Evolutionary conservation across 2,113 vertebrate species (phyloP), one percentile per base, ranked within the genome.

Genomic region (Myanophis thanlyinensis): DNA sequence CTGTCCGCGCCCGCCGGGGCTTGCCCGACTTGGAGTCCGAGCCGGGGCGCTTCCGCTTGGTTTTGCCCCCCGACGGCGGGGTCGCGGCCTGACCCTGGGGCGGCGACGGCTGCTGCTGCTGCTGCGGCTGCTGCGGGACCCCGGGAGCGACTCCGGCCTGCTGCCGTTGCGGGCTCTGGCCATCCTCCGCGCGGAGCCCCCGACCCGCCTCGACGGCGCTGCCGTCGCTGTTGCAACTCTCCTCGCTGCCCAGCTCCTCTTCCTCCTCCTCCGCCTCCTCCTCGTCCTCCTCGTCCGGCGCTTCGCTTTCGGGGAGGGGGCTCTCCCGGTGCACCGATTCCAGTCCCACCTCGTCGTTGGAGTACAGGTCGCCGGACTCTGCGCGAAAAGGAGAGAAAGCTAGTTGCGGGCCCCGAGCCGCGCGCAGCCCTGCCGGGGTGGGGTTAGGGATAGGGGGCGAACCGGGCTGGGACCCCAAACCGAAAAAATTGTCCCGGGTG

Each of bases 1-100:
- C 99, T 89, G 99, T 99, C 97, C 99, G 98, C 73, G 99, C 98
- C 62, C 98, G 97, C 47, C 98, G 97, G 73, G 98, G 99, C 96
- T 99, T 99, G 4, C 99, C 99, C 0, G 99, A 99, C 97, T 99
- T 99, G 85, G 99, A 98, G 96, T 99, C 99, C 0, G 99, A 98
- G 92, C 99, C 98, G 0, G 98, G 98, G 89, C 99, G 98, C 97
- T 99, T 99, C 94, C 99, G 97, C 96, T 99, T 99, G 91, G 98
- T 98, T 89, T 99, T 99, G 67, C 97, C 94, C 2, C 97, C 94
- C 1, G 95, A 53, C 52, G 93, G 96, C 87, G 97, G 97, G 5
- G 96, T 95, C 35, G 90, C 95, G 89, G 95, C 95, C 87, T 95
- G 95, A 94, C 97, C 27, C 30, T n/a, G 8, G 22, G 88, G 89